A percentile compares a stretch with the other conserved stretches of the same genome.
Conservation (phyloP, 2,113 vertebrate genomes). For the Platycercus adscitus region DNA sequence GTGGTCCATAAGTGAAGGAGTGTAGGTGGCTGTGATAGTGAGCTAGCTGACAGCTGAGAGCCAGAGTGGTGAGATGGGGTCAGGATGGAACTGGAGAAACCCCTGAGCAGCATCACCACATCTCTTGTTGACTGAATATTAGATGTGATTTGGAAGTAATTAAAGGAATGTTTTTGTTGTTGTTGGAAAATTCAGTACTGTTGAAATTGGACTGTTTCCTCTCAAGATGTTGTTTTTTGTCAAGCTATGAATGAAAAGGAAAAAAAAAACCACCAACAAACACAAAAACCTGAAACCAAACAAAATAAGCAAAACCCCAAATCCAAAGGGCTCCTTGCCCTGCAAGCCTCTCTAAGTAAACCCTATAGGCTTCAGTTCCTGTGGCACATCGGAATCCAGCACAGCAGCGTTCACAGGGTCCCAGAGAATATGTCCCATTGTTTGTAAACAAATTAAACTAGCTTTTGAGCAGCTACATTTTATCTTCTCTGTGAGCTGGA, state of each 20-base stretch:
- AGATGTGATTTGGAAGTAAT: constrained; percentile 30
- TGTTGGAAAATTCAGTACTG: constrained; percentile 4
- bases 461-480: constrained; percentile 31
- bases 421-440: background rate
- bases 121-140: background rate
- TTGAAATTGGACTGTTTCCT: constrained; percentile 46
- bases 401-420: background rate
- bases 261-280: background rate
- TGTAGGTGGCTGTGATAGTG: background rate
- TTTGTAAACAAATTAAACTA: constrained; percentile 55
- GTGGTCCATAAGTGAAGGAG: background rate
- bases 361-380: constrained; percentile 26
- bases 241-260: constrained; percentile 22
- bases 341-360: background rate
- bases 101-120: background rate
- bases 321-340: background rate
- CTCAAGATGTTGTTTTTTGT: constrained; percentile 60
- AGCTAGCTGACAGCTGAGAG: background rate
- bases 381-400: background rate
- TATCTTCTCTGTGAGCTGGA: constrained; percentile 40
- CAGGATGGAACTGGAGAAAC: background rate
- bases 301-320: constrained; percentile 3
- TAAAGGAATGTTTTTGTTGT: constrained; percentile 23
- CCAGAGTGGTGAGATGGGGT: background rate
- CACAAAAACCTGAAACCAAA: background rate